Percentiles rank a stretch among this genome's conserved stretches.
Conservation (phyloP, 2,888 invertebrate species). For the Agrochola circellaris region DNA sequence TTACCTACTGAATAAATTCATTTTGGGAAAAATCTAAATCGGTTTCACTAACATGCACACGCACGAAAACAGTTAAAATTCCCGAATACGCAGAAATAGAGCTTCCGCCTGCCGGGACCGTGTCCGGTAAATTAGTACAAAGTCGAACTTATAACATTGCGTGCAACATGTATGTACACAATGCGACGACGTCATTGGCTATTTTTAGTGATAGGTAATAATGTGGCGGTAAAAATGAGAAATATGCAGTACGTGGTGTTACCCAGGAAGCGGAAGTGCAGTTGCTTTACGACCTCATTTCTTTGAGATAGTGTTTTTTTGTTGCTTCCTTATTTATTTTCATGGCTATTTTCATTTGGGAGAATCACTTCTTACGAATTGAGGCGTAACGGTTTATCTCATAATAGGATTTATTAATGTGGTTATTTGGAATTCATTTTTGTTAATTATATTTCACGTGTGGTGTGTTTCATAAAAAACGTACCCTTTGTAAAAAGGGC, state of each 20-base stretch:
- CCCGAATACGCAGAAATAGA: slow-evolving; percentile 37
- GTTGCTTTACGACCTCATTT: slow-evolving; percentile 32
- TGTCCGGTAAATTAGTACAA: slow-evolving; percentile 44
- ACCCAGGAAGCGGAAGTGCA: slow-evolving; percentile 25
- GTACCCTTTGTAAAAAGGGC: not conserved
- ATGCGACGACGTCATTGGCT: slow-evolving; percentile 1
- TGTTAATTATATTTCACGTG: not conserved
- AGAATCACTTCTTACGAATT: not conserved
- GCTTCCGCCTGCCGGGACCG: slow-evolving; percentile 44
- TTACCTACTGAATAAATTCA: not conserved
- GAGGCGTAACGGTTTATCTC: not conserved
- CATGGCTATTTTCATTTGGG: slow-evolving; percentile 14
- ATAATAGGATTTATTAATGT: slow-evolving; percentile 2
- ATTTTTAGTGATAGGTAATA: slow-evolving; percentile 19
- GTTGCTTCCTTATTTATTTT: slow-evolving; percentile 39
- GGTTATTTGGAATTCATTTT: not conserved
- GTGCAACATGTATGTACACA: slow-evolving; percentile 27
- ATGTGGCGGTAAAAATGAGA: slow-evolving; percentile 21
- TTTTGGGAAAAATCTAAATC: not conserved
- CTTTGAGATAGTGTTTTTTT: slow-evolving; percentile 19
- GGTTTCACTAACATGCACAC: not conserved
- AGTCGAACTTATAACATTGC: slow-evolving; percentile 39
- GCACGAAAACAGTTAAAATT: slow-evolving; percentile 42
- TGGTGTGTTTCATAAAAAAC: not conserved
- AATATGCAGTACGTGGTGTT: slow-evolving; percentile 14